Conservation (phyloP, 2,888 invertebrate species). For the Mechanitis mazaeus region DNA sequence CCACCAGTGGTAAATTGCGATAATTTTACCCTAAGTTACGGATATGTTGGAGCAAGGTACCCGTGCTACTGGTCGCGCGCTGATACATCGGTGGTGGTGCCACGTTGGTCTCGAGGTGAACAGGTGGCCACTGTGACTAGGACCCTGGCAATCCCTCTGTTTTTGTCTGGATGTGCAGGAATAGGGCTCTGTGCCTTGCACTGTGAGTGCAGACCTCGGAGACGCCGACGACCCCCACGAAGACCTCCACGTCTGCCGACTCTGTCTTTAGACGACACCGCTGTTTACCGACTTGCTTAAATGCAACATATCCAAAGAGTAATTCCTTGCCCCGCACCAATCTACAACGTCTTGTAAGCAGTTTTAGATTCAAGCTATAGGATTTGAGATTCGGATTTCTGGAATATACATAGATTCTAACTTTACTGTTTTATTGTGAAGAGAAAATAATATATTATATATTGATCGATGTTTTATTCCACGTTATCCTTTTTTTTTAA, state of each 20-base stretch:
- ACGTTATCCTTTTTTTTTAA: neutral
- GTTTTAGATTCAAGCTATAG: slow-evolving; percentile 10
- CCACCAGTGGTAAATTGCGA: slow-evolving; percentile 86
- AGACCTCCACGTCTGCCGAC: slow-evolving; percentile 78
- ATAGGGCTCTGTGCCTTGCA: slow-evolving; percentile 91
- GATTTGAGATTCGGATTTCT: slow-evolving; percentile 17
- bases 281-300: slow-evolving; percentile 65
- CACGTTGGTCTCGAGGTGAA: slow-evolving; percentile 88
- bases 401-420: slow-evolving; percentile 15
- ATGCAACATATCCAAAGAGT: slow-evolving; percentile 33
- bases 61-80: slow-evolving; percentile 84
- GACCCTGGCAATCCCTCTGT: slow-evolving; percentile 89
- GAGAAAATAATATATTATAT: slow-evolving; percentile 24
- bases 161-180: slow-evolving; percentile 89
- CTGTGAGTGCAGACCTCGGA: slow-evolving; percentile 87
- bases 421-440: slow-evolving; percentile 18
- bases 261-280: slow-evolving; percentile 75
- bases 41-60: slow-evolving; percentile 80
- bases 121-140: slow-evolving; percentile 89
- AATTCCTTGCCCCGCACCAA: slow-evolving; percentile 28
- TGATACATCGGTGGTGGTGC: slow-evolving; percentile 88
- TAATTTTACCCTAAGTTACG: slow-evolving; percentile 84
- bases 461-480: slow-evolving; percentile 19
- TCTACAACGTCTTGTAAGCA: slow-evolving; percentile 17
- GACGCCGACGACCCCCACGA: slow-evolving; percentile 80